These are phyloP conservation scores for Dione vanillae DNA, from an alignment of 2,888 invertebrate species.

Conservation along the genomic window DNA sequence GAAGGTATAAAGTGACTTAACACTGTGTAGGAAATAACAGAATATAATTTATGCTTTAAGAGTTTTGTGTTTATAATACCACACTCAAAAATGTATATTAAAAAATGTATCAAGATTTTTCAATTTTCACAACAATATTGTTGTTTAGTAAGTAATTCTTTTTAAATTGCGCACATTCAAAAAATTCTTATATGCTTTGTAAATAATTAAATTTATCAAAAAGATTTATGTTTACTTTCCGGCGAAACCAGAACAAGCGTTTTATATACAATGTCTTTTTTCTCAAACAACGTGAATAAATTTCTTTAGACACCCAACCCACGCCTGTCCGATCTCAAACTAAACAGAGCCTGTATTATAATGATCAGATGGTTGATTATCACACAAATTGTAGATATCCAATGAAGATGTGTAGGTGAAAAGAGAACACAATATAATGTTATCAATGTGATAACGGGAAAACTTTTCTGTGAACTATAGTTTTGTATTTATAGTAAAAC, in stretches of 20 bases:
- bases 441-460: no score
- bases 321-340: background rate
- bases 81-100: no score
- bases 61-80: no score
- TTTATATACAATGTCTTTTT: conserved; percentile 6
- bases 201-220: background rate
- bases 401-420: background rate
- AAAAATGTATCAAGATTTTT: no score
- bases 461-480: no score
- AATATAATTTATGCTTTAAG: no score
- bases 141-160: background rate
- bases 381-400: conserved; percentile 11
- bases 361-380: background rate
- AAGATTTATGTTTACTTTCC: background rate
- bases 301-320: conserved; percentile 4
- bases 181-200: background rate
- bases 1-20: no score
- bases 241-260: background rate
- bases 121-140: no score
- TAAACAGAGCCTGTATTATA: background rate
- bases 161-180: no score
- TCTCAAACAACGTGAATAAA: conserved; percentile 18
- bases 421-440: background rate
- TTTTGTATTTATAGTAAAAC: no score
- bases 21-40: no score